These are phyloP conservation scores for Sinhomidia bicolor DNA, from an alignment of 2,888 invertebrate species.

Conservation along the genomic window DNA sequence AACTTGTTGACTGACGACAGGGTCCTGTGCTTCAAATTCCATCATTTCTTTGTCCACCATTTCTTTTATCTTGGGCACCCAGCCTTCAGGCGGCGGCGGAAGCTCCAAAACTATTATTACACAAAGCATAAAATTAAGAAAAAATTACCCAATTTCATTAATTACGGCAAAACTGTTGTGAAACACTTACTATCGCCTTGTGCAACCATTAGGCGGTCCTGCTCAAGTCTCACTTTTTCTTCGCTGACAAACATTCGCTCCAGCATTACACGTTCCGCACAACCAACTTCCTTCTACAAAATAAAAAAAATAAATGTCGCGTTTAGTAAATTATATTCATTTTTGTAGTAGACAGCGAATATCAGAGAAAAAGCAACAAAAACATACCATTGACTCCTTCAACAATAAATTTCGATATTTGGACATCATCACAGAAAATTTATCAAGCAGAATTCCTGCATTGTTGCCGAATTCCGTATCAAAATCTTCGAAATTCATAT, in stretches of 20 bases:
- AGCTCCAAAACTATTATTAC: constrained; percentile 79
- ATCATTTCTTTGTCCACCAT: constrained; percentile 79
- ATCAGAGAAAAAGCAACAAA: too few species aligned
- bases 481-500: constrained; percentile 80
- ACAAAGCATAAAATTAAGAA: not conserved
- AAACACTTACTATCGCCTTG: constrained; percentile 79
- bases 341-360: too few species aligned
- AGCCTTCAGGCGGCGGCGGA: constrained; percentile 77
- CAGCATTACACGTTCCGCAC: constrained; percentile 80
- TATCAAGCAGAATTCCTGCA: constrained; percentile 77
- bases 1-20: constrained; percentile 79
- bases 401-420: constrained; percentile 78
- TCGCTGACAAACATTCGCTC: constrained; percentile 79
- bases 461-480: constrained; percentile 79
- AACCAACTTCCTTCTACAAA: constrained; percentile 78
- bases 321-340: not conserved
- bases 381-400: constrained; percentile 80
- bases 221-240: constrained; percentile 76
- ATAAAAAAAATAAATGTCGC: not conserved
- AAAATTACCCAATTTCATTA: not conserved
- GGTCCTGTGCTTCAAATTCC: constrained; percentile 78
- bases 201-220: constrained; percentile 73
- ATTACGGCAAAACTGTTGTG: too few species aligned
- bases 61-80: constrained; percentile 78
- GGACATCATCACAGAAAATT: constrained; percentile 78